phyloP scores from a whole-genome alignment of 2,113 vertebrate genomes.

The Forbesichthys papilliferus region DNA sequence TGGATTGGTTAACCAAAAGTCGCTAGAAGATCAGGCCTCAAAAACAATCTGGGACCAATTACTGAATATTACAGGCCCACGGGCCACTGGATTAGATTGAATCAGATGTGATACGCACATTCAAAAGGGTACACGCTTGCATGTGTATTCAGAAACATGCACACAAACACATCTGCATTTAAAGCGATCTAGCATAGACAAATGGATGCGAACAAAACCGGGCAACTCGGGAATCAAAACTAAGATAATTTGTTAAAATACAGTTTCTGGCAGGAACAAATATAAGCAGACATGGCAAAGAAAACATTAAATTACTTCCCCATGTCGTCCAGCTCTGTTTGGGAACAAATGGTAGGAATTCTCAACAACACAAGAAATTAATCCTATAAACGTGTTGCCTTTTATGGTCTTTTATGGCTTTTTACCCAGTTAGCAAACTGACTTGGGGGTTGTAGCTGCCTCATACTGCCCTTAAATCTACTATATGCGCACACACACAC shows the following conservation, averaged over 20 bases:
- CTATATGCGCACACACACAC: slow-evolving; percentile 13
- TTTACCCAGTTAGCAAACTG: slow-evolving; percentile 31
- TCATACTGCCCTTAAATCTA: slow-evolving; percentile 48
- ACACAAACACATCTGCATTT: neutral
- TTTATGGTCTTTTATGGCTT: slow-evolving; percentile 64
- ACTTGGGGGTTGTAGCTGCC: slow-evolving; percentile 35
- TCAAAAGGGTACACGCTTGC: slow-evolving; percentile 41
- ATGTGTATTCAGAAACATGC: neutral
- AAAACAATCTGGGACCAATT: slow-evolving; percentile 78
- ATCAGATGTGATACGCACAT: slow-evolving; percentile 53
- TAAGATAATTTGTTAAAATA: too few species aligned
- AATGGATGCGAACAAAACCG: too few species aligned
- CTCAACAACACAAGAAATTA: neutral
- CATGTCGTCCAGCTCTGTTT: neutral
- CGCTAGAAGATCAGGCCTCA: slow-evolving; percentile 60
- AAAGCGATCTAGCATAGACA: too few species aligned
- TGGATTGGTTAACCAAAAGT: slow-evolving; percentile 70
- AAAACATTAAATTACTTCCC: neutral
- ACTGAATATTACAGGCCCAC: slow-evolving; percentile 69
- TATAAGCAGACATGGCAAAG: neutral
- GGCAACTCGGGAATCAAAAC: too few species aligned
- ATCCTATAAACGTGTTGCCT: slow-evolving; percentile 29
- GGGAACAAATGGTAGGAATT: slow-evolving; percentile 26
- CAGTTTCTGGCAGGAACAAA: too few species aligned
- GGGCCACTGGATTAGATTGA: slow-evolving; percentile 56